These are phyloP conservation scores for Buceros bicornis DNA, from an alignment of 2,797 vertebrate species.

Conservation along the genomic window DNA sequence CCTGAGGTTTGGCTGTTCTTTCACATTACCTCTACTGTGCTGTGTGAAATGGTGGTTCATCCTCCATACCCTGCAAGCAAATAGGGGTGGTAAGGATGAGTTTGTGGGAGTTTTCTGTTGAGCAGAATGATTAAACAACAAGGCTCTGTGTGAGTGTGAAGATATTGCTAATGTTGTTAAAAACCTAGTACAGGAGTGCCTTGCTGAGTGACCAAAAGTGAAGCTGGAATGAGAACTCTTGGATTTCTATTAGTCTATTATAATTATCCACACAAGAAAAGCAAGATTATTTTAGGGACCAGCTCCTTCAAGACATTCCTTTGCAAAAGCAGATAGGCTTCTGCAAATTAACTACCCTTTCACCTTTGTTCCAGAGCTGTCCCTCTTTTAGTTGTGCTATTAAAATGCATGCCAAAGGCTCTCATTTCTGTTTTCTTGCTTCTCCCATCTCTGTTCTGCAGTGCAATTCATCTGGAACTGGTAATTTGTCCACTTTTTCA, in stretches of 20 bases:
- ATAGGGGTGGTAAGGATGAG: neutral
- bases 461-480: conserved; percentile 10
- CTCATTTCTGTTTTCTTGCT: neutral
- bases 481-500: conserved; percentile 53
- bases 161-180: neutral
- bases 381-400: neutral
- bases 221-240: neutral
- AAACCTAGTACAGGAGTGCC: neutral
- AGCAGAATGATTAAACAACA: neutral
- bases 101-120: neutral
- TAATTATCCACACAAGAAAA: neutral
- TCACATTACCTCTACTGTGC: neutral
- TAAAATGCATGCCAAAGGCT: neutral
- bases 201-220: neutral
- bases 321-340: neutral
- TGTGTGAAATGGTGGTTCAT: neutral
- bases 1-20: neutral
- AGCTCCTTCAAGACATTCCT: neutral
- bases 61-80: neutral
- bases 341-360: conserved; percentile 9
- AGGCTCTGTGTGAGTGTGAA: neutral
- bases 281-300: neutral
- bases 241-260: neutral
- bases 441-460: neutral
- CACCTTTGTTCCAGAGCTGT: neutral